Base-by-base conservation (phyloP, 2,888 invertebrate genomes). In the Melitaea athalia region DNA sequence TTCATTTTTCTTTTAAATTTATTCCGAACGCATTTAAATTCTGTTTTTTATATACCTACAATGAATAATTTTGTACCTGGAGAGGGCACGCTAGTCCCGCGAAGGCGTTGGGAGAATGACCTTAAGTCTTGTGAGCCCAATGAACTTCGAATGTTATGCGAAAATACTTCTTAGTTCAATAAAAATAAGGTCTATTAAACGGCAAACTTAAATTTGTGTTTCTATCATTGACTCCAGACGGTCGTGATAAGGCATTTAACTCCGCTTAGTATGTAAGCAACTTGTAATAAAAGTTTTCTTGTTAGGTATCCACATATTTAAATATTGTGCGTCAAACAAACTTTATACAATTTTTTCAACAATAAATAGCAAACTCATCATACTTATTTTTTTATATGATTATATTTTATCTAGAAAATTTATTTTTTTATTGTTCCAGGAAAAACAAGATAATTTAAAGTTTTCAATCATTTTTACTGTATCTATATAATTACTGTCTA, bases 91-190 rank as follows among this genome's bases (percentile, higher is more conserved):
- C 71, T 71, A 71, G 72, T 71, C 72, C 73, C 64, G 68, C 71
- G 64, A 64, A 67, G 68, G 67, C 67, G 68, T 64, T 68, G 72
- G 78, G 79, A 72, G 76, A 80, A 81, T 77, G 80, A 78, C 79
- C 80, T 78, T 74, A 73, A 73, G 75, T 73, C 70, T 53, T 59
- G 70, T 65, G 45, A 68, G 64, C 64, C 60, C 65, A 67, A 65
- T 17, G 62, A 63, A 61, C 14, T 14, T 24, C 53, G 6, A 33
- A 49, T 53, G 59, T 53, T 11, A 59, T 61, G 17, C 59, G 15
- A 68, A 74, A 71, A 68, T 45, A 24, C 59, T 24, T 68, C 45
- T 63, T 70, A 72, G 53, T n/a, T 12, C 6, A 14, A 1, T 55
- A 3, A n/a, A n/a, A 10, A 43, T 59, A 77, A 73, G 75, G 74